phyloP scores from a whole-genome alignment of 2,113 vertebrate species.

The Ictidomys tridecemlineatus region DNA sequence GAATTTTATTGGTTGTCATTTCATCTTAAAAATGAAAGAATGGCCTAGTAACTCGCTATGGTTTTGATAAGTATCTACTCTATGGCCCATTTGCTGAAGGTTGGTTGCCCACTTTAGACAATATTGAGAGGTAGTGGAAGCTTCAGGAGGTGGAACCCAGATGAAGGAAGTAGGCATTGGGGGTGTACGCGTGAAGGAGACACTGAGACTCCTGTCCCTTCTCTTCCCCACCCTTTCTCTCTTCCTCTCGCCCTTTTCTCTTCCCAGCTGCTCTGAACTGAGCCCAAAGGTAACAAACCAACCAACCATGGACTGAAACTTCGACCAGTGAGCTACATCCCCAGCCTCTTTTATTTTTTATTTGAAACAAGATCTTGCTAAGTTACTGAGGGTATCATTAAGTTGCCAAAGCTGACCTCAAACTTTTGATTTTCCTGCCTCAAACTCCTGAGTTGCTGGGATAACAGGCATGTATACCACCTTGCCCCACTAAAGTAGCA shows the following conservation, averaged over 20 bases:
- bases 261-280: background rate
- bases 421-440: too few relatives aligned
- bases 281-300: background rate
- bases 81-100: background rate
- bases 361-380: too few relatives aligned
- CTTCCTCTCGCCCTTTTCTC: too few relatives aligned
- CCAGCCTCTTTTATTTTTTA: too few relatives aligned
- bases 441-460: too few relatives aligned
- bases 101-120: background rate
- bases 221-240: background rate
- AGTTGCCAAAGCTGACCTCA: too few relatives aligned
- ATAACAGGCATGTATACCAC: too few relatives aligned
- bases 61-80: background rate
- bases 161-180: background rate
- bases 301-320: background rate
- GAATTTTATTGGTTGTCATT: conserved; percentile 53
- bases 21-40: conserved; percentile 21
- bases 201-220: background rate
- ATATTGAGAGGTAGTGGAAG: background rate
- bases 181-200: background rate
- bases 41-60: background rate
- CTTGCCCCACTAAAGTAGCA: background rate
- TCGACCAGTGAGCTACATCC: background rate
- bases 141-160: background rate
- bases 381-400: too few relatives aligned